Percentiles rank a stretch among this genome's conserved stretches.
phyloP scores from a whole-genome alignment of 2,888 invertebrate species.

The Dione vanillae region DNA sequence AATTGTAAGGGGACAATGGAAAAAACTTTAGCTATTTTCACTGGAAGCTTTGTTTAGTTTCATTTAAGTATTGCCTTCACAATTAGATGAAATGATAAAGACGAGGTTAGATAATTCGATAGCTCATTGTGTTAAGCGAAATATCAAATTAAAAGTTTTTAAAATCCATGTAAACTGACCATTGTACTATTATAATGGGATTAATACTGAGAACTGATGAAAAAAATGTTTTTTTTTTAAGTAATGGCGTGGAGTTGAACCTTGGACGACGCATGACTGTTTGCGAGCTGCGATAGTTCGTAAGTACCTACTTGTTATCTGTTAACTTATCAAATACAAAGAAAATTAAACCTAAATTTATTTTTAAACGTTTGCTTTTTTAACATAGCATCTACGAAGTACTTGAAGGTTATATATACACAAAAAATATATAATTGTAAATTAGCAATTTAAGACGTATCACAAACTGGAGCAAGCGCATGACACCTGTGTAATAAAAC shows the following conservation, averaged over 20 bases:
- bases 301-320: conserved; percentile 57
- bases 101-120: conserved; percentile 41
- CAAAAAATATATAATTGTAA: conserved; percentile 13
- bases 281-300: conserved; percentile 65
- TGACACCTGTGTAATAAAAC: conserved; percentile 40
- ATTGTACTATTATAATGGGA: neutral
- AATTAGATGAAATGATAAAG: conserved; percentile 41
- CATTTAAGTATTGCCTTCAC: conserved; percentile 35
- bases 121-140: conserved; percentile 30
- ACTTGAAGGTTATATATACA: neutral
- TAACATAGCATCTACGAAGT: neutral
- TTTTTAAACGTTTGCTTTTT: too few species aligned
- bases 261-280: conserved; percentile 64
- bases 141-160: conserved; percentile 34
- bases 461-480: conserved; percentile 38
- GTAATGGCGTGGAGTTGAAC: conserved; percentile 69
- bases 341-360: neutral
- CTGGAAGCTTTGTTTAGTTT: conserved; percentile 30
- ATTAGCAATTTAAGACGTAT: conserved; percentile 30
- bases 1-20: conserved; percentile 19
- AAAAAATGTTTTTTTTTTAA: conserved; percentile 58
- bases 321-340: neutral
- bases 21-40: conserved; percentile 31
- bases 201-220: conserved; percentile 27
- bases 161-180: neutral